These are phyloP conservation scores for Oenanthe melanoleuca DNA, from an alignment of 2,113 vertebrate species.

Conservation along the genomic window DNA sequence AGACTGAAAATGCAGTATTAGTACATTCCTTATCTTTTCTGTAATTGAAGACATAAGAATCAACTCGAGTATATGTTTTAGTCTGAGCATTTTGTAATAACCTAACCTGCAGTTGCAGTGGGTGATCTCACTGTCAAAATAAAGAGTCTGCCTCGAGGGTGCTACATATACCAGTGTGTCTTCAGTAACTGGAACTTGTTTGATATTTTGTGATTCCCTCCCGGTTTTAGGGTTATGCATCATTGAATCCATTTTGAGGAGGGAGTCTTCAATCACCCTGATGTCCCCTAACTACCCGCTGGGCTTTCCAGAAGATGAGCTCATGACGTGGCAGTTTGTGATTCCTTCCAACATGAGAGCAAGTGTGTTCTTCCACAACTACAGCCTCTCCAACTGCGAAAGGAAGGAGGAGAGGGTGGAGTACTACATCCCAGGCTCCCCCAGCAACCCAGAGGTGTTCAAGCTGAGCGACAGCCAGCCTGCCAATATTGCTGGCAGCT, in stretches of 20 bases:
- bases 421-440: conserved; percentile 73
- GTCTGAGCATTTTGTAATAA: background rate
- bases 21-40: background rate
- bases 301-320: conserved; percentile 78
- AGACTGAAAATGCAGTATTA: background rate
- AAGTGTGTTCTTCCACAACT: conserved; percentile 74
- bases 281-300: conserved; percentile 83
- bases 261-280: conserved; percentile 76
- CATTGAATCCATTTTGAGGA: conserved; percentile 80
- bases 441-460: conserved; percentile 62
- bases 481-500: conserved; percentile 80
- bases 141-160: background rate
- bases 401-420: conserved; percentile 75
- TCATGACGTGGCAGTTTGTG: conserved; percentile 86
- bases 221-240: conserved; percentile 74
- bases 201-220: background rate
- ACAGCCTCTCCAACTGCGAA: conserved; percentile 81
- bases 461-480: conserved; percentile 77
- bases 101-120: background rate
- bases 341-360: conserved; percentile 85
- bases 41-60: background rate
- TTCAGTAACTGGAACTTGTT: background rate
- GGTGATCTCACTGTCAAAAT: background rate
- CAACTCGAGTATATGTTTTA: background rate
- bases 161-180: background rate